Evolutionary conservation across 2,888 invertebrate species (phyloP), one percentile per base, ranked within the genome.

Genomic region (Pachydiplax longipennis): DNA sequence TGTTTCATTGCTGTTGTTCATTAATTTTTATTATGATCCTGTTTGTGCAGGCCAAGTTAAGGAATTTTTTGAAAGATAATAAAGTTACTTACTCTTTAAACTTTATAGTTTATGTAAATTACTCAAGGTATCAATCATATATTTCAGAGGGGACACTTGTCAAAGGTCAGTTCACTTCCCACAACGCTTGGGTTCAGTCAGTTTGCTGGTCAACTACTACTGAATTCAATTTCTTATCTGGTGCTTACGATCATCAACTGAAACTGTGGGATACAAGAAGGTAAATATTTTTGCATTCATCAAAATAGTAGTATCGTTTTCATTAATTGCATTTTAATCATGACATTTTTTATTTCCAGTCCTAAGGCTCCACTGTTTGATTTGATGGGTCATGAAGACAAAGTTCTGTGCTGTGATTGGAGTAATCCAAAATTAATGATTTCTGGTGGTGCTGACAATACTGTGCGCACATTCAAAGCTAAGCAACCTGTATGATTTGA

Each of bases 261-360:
- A 99, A 99, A 94, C 95, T 99, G 90, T 99, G 99, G 99, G 99
- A 99, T 94, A 96, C 97, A 6, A 95, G 99, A 93, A 98, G 97
- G 97, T 97, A 93, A 92, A 93, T 92, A 58, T 40, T 91, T 80
- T 48, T 35, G n/a, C 81, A 80, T 31, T 81, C 61, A 10, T 31
- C 0, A 1, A 44, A 18, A 15, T 80, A 2, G 48, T 18, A 22
- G 12, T 65, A n/a, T 83, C 1, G n/a, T 35, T 40, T 80, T 6
- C 10, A 48, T 73, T 44, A 13, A 8, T 65, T 91, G 31, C 22
- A 35, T 83, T 61, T 44, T 58, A 22, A 22, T 22, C 73, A n/a
- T 37, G n/a, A 10, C 81, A 90, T 90, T 81, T 91, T 92, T 92
- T 92, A 91, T 92, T 95, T 95, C 92, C 94, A 98, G 99, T 93